Conservation (phyloP, 2,888 invertebrate species). For the Cordilura impudica region DNA sequence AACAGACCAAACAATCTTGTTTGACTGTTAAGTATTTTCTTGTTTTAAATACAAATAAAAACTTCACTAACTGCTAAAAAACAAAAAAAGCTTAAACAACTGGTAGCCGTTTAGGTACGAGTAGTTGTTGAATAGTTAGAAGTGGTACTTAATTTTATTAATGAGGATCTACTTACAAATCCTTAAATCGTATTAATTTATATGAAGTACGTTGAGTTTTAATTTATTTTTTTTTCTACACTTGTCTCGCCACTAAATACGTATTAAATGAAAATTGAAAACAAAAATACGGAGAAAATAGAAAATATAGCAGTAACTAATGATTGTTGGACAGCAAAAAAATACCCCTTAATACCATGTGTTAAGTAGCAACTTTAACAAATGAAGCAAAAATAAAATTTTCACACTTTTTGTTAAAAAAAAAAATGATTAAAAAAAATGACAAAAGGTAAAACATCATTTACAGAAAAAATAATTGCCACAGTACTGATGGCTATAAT, state of each 20-base stretch:
- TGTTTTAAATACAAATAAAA: background rate
- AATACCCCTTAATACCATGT: slow-evolving; percentile 52
- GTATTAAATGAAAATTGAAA: slow-evolving; percentile 7
- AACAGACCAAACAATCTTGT: slow-evolving; percentile 50
- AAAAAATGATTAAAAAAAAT: background rate
- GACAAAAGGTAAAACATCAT: too few species aligned
- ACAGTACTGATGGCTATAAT: too few species aligned
- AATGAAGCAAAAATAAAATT: slow-evolving; percentile 55
- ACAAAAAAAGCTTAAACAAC: background rate
- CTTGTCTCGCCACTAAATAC: slow-evolving; percentile 27
- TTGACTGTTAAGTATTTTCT: background rate
- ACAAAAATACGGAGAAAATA: too few species aligned
- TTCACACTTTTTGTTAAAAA: slow-evolving; percentile 42
- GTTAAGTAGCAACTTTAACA: slow-evolving; percentile 58
- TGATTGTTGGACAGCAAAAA: slow-evolving; percentile 26
- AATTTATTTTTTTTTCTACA: background rate
- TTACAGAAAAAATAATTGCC: too few species aligned
- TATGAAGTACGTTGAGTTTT: background rate
- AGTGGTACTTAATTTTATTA: slow-evolving; percentile 33
- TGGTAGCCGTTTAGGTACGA: too few species aligned
- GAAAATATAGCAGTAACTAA: too few species aligned
- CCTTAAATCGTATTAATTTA: slow-evolving; percentile 56
- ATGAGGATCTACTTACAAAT: slow-evolving; percentile 56
- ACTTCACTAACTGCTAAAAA: background rate
- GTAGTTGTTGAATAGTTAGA: background rate